Evolutionary conservation across 2,888 invertebrate species (phyloP).

Genomic region (Meloe dianella): DNA sequence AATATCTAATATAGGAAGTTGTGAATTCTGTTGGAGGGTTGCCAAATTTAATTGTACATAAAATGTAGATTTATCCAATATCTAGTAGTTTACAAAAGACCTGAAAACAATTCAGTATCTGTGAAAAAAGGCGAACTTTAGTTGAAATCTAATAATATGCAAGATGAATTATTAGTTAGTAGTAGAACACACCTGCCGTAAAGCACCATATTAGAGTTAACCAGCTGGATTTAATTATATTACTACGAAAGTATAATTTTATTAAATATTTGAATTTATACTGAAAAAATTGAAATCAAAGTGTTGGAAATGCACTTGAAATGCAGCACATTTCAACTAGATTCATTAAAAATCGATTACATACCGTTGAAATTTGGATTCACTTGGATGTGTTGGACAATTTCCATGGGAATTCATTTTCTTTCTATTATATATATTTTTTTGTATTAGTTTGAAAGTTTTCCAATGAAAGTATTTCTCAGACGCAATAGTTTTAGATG

Average conservation of each 20-base stretch:
- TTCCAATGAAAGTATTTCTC: constrained; percentile 1
- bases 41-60: neutral
- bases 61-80: neutral
- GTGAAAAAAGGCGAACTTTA: neutral
- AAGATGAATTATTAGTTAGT: neutral
- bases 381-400: neutral
- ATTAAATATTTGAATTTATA: neutral
- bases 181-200: neutral
- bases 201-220: neutral
- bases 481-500: neutral
- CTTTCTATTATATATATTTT: neutral
- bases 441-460: neutral
- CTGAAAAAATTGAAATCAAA: neutral
- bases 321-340: neutral
- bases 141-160: neutral
- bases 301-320: too few species aligned
- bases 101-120: neutral
- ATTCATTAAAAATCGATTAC: neutral
- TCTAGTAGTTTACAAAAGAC: neutral
- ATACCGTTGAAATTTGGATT: neutral
- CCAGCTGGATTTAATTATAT: neutral
- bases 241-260: too few species aligned
- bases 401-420: neutral
- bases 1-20: neutral
- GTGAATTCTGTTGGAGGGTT: neutral